phyloP scores from a whole-genome alignment of 2,888 invertebrate species.

The Hoplodrina blanda region DNA sequence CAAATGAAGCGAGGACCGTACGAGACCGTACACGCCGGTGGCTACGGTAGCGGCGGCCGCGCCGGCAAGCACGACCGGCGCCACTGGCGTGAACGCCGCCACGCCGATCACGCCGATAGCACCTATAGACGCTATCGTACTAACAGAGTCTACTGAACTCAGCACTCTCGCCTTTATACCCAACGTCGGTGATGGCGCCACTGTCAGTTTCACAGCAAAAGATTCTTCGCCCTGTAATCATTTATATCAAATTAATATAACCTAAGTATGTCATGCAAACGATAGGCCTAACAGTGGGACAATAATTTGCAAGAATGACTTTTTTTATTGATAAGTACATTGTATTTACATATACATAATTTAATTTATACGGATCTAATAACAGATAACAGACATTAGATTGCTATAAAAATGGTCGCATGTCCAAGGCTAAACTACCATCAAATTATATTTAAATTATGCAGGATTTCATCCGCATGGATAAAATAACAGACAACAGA shows the following conservation, averaged over 20 bases:
- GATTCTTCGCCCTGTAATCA: constrained; percentile 76
- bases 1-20: constrained; percentile 86
- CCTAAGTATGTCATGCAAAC: too few relatives aligned
- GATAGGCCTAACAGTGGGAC: too few relatives aligned
- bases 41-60: constrained; percentile 85
- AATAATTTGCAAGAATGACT: too few relatives aligned
- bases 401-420: too few relatives aligned
- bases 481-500: too few relatives aligned
- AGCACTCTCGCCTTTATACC: constrained; percentile 82
- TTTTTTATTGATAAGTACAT: too few relatives aligned
- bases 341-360: too few relatives aligned
- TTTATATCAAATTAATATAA: too few relatives aligned
- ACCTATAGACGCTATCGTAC: constrained; percentile 82
- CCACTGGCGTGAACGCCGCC: constrained; percentile 88
- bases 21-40: constrained; percentile 89
- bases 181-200: constrained; percentile 82
- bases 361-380: too few relatives aligned
- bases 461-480: too few relatives aligned
- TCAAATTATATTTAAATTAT: background rate
- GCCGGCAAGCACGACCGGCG: constrained; percentile 85
- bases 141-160: constrained; percentile 83
- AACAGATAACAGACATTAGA: too few relatives aligned
- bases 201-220: constrained; percentile 82
- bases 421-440: background rate
- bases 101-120: constrained; percentile 89